Evolutionary conservation across 35 echinoderm and acorn worm genomes (phyloP).

Genomic region (Lytechinus pictus): DNA sequence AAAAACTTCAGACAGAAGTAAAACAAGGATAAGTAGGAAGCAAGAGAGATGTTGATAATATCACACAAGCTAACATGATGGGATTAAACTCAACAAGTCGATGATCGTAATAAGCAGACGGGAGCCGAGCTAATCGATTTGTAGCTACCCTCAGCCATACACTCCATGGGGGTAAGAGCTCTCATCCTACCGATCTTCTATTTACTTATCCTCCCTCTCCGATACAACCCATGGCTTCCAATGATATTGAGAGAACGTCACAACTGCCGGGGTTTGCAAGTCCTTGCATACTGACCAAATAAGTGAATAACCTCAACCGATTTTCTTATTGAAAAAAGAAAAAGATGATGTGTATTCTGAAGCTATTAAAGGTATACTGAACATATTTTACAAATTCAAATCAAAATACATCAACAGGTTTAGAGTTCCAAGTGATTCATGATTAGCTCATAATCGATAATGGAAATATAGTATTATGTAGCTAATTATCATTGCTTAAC

Average conservation of each 20-base stretch:
- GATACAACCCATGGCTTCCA: constrained; percentile 11
- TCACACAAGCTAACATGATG: background rate
- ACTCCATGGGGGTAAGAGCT: constrained; percentile 31
- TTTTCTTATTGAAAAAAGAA: background rate
- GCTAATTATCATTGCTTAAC: too few species aligned
- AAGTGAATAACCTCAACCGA: background rate
- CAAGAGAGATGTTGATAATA: constrained; percentile 20
- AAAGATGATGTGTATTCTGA: too few species aligned
- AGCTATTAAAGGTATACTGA: too few species aligned
- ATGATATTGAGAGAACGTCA: constrained; percentile 2
- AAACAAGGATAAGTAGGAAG: background rate
- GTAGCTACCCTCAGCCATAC: background rate
- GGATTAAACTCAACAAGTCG: constrained; percentile 40
- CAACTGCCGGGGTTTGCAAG: background rate
- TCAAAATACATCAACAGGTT: too few species aligned
- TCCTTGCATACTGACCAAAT: background rate
- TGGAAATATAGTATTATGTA: too few species aligned
- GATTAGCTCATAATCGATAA: too few species aligned
- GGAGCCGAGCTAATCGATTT: constrained; percentile 35
- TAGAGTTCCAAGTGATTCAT: too few species aligned
- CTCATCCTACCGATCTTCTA: background rate
- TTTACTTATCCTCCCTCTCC: constrained; percentile 39
- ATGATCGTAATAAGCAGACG: background rate
- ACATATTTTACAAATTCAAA: too few species aligned
- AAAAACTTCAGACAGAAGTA: background rate